phyloP scores from a whole-genome alignment of 2,797 vertebrate species.

The Natrix natrix region DNA sequence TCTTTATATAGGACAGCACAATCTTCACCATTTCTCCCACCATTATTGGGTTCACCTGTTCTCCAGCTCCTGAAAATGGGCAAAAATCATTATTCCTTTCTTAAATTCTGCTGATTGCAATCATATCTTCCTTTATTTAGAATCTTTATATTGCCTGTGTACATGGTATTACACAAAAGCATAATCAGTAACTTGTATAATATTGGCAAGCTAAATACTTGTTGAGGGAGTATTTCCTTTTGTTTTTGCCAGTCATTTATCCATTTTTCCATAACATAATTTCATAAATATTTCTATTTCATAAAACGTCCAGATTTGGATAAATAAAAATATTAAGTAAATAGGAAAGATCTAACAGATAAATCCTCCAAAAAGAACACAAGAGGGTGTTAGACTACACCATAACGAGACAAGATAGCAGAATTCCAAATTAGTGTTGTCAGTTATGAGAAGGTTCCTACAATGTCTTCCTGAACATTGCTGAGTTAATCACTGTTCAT shows the following conservation, averaged over 20 bases:
- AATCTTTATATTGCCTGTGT: background rate
- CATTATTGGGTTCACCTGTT: background rate
- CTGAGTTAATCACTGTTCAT: background rate
- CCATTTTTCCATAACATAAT: background rate
- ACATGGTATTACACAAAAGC: background rate
- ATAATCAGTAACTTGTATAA: background rate
- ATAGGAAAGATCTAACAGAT: background rate
- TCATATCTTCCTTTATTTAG: background rate
- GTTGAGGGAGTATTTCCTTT: background rate
- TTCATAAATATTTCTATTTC: background rate
- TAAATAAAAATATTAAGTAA: background rate
- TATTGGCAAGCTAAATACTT: background rate
- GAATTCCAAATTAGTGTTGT: background rate
- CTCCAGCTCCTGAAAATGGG: conserved; percentile 7
- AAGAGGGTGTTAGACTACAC: background rate
- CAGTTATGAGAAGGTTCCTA: background rate
- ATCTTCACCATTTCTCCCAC: background rate
- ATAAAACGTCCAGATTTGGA: background rate
- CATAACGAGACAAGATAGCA: background rate
- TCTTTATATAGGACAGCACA: background rate
- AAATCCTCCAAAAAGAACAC: background rate
- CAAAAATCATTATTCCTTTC: background rate
- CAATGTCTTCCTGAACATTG: background rate
- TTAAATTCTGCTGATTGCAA: background rate
- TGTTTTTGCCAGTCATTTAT: background rate